Evolutionary conservation across 1,140 invertebrate genomes (phyloP), one percentile per base, ranked within the genome.

Genomic region (Danaus melanippus): DNA sequence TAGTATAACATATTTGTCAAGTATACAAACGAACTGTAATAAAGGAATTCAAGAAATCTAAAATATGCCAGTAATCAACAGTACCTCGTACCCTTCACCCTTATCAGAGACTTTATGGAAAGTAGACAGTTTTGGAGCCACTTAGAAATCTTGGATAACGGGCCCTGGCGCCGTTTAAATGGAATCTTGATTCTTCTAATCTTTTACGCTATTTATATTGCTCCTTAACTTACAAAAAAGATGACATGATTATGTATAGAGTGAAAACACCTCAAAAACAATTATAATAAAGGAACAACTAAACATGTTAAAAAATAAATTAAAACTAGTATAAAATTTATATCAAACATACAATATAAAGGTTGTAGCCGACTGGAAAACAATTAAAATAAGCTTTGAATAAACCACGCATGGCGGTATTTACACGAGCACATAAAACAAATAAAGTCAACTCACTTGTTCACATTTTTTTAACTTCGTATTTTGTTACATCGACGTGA

Each of bases 91-190:
- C 63, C 66, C 66, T 68, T 73, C 64, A 68, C 67, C 68, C 67
- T 74, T 77, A 75, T 77, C 72, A 69, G 62, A 53, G 61, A 66
- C 56, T 71, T 69, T 75, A 75, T 77, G 68, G 70, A 66, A 68
- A 75, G 64, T 62, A 76, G 71, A 62, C 63, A 62, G 68, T 60
- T 61, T 57, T 69, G 56, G 60, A 57, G 59, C 70, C 67, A 75
- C 72, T 77, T 70, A 77, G 58, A 48, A 60, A 50, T 63, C 56
- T 54, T 55, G 53, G 56, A 58, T 63, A 63, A 63, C 52, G 60
- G 52, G 45, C 49, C 55, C 58, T 49, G 53, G 56, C 48, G 52
- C 61, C 61, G 56, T 58, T 58, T 63, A 63, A 63, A 58, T 58
- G 56, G 56, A 63, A 58, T 55, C 53, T 44, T 52, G 50, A 44